These are phyloP conservation scores for Lucifuga dentata DNA, from an alignment of 2,113 vertebrate genomes.

Conservation along the genomic window DNA sequence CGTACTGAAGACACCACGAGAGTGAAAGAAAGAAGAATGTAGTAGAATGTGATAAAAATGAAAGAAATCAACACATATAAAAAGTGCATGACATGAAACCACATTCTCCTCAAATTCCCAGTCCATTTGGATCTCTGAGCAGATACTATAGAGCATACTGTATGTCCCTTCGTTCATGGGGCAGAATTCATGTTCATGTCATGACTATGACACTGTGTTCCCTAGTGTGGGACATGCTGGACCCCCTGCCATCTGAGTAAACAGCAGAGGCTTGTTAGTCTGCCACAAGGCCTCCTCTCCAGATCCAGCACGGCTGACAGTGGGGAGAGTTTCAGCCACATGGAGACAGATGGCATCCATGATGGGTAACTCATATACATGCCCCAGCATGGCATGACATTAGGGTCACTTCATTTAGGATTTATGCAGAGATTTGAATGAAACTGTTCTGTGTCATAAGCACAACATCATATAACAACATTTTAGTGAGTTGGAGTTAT, in stretches of 20 bases:
- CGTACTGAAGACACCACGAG: neutral
- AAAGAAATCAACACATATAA: neutral
- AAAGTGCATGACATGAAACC: constrained; percentile 31
- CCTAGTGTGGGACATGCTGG: constrained; percentile 64
- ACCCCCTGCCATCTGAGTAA: constrained; percentile 70
- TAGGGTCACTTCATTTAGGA: constrained; percentile 25
- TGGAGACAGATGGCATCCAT: constrained; percentile 73
- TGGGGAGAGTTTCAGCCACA: constrained; percentile 47
- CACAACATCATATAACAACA: neutral
- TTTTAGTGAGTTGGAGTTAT: neutral
- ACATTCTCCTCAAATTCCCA: constrained; percentile 37
- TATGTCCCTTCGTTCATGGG: constrained; percentile 41
- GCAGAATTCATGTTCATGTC: constrained; percentile 58
- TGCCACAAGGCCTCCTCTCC: constrained; percentile 59
- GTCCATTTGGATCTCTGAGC: constrained; percentile 21
- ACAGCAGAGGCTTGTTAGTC: constrained; percentile 69
- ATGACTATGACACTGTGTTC: constrained; percentile 62
- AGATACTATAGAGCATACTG: constrained; percentile 26
- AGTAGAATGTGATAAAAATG: too few species aligned
- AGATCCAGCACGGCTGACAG: constrained; percentile 53
- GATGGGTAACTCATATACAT: constrained; percentile 36
- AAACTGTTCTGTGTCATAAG: constrained; percentile 2
- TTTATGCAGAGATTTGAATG: constrained; percentile 8
- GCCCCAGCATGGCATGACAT: constrained; percentile 58
- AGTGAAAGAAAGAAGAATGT: neutral